A percentile compares a stretch with the other conserved stretches of the same genome.
These are phyloP conservation scores for Gobio occitaniae DNA, from an alignment of 2,797 vertebrate species.

Conservation along the genomic window DNA sequence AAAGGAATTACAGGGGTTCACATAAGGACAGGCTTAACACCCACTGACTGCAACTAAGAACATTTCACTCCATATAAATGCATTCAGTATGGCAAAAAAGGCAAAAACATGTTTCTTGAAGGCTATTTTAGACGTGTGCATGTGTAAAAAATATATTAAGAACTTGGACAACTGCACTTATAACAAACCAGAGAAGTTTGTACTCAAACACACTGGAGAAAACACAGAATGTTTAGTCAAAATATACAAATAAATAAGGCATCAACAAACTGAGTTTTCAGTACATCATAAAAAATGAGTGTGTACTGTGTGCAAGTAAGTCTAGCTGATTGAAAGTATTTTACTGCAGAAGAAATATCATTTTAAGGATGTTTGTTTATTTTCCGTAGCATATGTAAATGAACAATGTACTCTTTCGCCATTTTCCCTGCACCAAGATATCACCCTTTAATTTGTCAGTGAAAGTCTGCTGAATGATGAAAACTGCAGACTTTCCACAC, in stretches of 20 bases:
- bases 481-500: neutral
- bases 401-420: neutral
- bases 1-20: neutral
- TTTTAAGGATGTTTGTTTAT: too few species aligned
- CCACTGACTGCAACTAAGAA: slow-evolving; percentile 2
- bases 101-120: neutral
- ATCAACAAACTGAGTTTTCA: neutral
- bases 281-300: neutral
- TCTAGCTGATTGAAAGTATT: too few species aligned
- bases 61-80: neutral
- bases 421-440: neutral
- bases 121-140: neutral
- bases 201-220: neutral
- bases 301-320: too few species aligned
- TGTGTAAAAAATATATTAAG: neutral
- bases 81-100: neutral
- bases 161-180: neutral
- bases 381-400: neutral
- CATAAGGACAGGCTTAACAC: slow-evolving; percentile 3
- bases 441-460: neutral
- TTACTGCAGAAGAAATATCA: too few species aligned
- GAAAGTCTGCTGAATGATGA: neutral
- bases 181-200: neutral
- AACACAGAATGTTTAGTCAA: neutral
- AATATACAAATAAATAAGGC: neutral